These are phyloP conservation scores for Eutrigla gurnardus DNA, from an alignment of 2,797 vertebrate species.

Conservation along the genomic window DNA sequence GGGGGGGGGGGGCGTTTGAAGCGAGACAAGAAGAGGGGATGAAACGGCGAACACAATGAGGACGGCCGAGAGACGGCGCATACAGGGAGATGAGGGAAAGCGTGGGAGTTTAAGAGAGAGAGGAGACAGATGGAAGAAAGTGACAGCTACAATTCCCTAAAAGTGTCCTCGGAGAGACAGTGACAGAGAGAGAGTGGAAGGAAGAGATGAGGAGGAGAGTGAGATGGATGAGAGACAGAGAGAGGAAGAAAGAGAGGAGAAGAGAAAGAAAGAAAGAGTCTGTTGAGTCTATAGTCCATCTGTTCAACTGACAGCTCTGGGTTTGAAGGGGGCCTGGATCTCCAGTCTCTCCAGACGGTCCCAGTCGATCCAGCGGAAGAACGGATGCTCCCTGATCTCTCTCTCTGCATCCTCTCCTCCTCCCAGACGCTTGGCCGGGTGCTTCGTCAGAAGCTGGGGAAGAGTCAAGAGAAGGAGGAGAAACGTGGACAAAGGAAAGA, in stretches of 20 bases:
- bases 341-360: slow-evolving; percentile 90
- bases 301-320: slow-evolving; percentile 87
- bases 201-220: not conserved
- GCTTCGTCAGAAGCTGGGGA: slow-evolving; percentile 87
- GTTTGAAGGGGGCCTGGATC: slow-evolving; percentile 90
- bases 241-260: slow-evolving; percentile 19
- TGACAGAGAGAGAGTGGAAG: not conserved
- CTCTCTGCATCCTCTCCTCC: slow-evolving; percentile 87
- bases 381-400: slow-evolving; percentile 90
- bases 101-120: slow-evolving; percentile 29
- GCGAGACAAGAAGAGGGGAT: slow-evolving; percentile 11
- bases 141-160: slow-evolving; percentile 50
- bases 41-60: slow-evolving; percentile 37
- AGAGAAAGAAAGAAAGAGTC: not conserved
- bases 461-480: not conserved
- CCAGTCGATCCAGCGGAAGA: slow-evolving; percentile 95
- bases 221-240: not conserved
- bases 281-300: slow-evolving; percentile 17
- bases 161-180: slow-evolving; percentile 40
- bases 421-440: slow-evolving; percentile 90
- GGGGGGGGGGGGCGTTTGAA: slow-evolving; percentile 6
- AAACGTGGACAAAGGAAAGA: not conserved
- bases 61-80: slow-evolving; percentile 12
- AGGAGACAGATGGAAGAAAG: slow-evolving; percentile 48
- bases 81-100: slow-evolving; percentile 25